Conservation (phyloP, 2,797 vertebrate species). For the Neosalanx taihuensis region DNA sequence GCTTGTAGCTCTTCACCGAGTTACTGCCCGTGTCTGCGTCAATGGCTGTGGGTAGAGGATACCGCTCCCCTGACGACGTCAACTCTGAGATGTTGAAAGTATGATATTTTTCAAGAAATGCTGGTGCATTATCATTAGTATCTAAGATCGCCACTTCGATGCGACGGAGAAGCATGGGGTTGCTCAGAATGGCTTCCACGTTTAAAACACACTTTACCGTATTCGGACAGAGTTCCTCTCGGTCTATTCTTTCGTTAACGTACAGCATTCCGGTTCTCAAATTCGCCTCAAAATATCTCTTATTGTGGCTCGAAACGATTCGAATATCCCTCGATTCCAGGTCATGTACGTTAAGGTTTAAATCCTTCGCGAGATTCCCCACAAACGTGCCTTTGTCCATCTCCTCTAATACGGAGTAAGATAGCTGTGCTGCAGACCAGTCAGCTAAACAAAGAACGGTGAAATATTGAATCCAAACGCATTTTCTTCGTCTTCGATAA, state of each 20-base stretch:
- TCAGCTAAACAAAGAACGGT: slow-evolving; percentile 48
- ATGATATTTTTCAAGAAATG: slow-evolving; percentile 52
- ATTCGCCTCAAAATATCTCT: slow-evolving; percentile 68
- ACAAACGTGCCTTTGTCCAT: slow-evolving; percentile 67
- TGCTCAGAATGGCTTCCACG: slow-evolving; percentile 71
- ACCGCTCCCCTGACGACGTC: slow-evolving; percentile 53
- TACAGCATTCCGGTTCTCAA: slow-evolving; percentile 60
- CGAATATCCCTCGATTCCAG: slow-evolving; percentile 67
- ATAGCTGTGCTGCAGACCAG: slow-evolving; percentile 62
- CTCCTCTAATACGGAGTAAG: slow-evolving; percentile 72
- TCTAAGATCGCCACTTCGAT: slow-evolving; percentile 71
- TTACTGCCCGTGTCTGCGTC: slow-evolving; percentile 50
- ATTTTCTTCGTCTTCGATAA: slow-evolving; percentile 3
- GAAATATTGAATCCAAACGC: slow-evolving; percentile 7
- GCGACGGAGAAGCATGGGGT: slow-evolving; percentile 69
- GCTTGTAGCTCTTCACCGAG: slow-evolving; percentile 45
- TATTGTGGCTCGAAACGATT: slow-evolving; percentile 62
- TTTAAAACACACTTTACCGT: slow-evolving; percentile 65
- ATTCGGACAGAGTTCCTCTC: slow-evolving; percentile 66
- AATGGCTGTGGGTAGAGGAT: slow-evolving; percentile 37
- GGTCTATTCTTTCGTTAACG: slow-evolving; percentile 67
- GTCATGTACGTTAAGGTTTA: slow-evolving; percentile 64
- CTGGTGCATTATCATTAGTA: slow-evolving; percentile 68
- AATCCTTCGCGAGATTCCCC: slow-evolving; percentile 73
- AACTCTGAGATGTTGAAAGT: slow-evolving; percentile 57